Evolutionary conservation across 2,888 invertebrate genomes (phyloP).

Genomic region (Lapara coniferarum): DNA sequence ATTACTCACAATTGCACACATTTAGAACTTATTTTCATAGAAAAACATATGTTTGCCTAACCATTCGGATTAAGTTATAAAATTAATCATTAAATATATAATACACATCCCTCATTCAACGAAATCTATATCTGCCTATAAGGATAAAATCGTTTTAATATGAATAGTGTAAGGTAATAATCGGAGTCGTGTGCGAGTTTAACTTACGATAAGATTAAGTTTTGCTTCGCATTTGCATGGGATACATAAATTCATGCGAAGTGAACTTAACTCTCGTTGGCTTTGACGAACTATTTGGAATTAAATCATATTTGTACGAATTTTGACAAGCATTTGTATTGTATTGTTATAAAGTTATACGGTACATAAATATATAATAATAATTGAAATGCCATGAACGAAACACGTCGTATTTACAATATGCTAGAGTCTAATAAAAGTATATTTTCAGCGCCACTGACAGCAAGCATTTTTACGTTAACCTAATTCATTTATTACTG

Average conservation of each 20-base stretch:
- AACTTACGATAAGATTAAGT: constrained; percentile 57
- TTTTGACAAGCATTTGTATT: background rate
- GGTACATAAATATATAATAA: no score
- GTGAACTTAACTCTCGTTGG: constrained; percentile 18
- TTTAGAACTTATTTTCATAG: no score
- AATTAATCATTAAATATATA: no score
- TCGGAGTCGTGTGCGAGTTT: constrained; percentile 47
- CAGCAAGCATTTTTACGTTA: no score
- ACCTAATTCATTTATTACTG: background rate
- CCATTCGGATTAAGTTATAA: no score
- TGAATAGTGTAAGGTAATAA: constrained; percentile 13
- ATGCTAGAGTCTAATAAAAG: no score
- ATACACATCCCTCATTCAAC: background rate
- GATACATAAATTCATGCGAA: constrained; percentile 51
- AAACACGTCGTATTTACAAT: no score
- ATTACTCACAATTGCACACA: no score
- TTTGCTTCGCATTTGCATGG: constrained; percentile 54
- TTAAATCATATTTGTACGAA: background rate
- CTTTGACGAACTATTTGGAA: constrained; percentile 10
- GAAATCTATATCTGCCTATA: background rate
- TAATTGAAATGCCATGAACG: no score
- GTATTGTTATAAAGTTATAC: no score
- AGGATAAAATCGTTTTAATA: background rate
- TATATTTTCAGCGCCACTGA: no score
- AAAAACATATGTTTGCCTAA: no score